Percentiles rank a stretch among this genome's conserved stretches.
Evolutionary conservation across 2,888 invertebrate species (phyloP).

Genomic region (Callosobruchus maculatus): DNA sequence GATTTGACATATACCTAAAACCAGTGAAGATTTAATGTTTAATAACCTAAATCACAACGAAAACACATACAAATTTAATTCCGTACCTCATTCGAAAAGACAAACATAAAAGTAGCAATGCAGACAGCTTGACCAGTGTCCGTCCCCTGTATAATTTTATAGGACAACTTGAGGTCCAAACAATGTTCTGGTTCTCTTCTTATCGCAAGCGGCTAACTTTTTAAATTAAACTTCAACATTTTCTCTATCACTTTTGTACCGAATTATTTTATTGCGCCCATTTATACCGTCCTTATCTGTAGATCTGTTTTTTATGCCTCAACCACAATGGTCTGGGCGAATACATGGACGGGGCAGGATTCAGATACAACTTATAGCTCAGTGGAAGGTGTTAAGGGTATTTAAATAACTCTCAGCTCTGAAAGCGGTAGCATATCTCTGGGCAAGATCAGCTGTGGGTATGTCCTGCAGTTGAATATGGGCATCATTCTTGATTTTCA

Average conservation of each 20-base stretch:
- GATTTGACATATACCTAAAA: no score
- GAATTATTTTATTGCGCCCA: slow-evolving; percentile 8
- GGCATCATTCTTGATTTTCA: no score
- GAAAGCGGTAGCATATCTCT: no score
- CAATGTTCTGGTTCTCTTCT: slow-evolving; percentile 14
- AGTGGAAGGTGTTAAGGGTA: no score
- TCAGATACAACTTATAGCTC: not conserved
- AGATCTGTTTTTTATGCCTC: not conserved
- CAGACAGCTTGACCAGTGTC: not conserved
- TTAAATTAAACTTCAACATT: slow-evolving; percentile 28
- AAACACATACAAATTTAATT: no score
- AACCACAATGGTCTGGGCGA: not conserved
- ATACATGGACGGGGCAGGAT: not conserved
- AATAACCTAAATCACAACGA: no score
- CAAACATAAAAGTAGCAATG: not conserved
- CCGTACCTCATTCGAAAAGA: not conserved
- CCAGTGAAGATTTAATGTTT: no score
- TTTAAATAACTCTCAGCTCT: no score
- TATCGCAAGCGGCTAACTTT: slow-evolving; percentile 12
- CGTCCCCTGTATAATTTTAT: not conserved
- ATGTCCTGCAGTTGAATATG: no score
- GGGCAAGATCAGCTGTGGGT: no score
- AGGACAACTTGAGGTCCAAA: not conserved
- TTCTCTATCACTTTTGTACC: slow-evolving; percentile 9
- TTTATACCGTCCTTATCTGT: slow-evolving; percentile 7